Conservation (phyloP, 1,140 invertebrate genomes). For the Steinernema feltiae region DNA sequence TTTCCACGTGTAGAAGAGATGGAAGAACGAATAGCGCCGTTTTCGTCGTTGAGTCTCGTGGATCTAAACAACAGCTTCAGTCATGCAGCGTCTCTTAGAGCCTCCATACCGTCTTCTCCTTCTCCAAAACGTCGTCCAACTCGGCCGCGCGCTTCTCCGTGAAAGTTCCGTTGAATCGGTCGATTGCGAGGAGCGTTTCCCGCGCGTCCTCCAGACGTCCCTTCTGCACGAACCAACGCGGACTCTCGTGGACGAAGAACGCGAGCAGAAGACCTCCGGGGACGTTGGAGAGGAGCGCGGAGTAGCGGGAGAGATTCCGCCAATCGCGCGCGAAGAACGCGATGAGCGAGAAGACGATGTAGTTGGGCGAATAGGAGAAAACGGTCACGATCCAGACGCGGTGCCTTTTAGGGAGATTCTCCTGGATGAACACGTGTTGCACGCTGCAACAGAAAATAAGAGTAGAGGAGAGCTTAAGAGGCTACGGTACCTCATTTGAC, state of each 20-base stretch:
- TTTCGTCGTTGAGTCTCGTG: background rate
- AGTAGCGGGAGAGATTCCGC: background rate
- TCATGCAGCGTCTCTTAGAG: background rate
- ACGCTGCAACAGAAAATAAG: slow-evolving; percentile 26
- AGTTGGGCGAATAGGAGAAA: slow-evolving; percentile 29
- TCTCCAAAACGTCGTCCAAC: background rate
- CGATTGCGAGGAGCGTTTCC: background rate
- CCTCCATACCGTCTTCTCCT: background rate
- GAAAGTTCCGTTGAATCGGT: background rate
- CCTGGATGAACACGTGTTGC: slow-evolving; percentile 31
- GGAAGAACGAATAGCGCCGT: background rate
- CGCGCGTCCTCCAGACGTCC: background rate
- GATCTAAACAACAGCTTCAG: background rate
- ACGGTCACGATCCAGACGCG: slow-evolving; percentile 37
- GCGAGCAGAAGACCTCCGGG: background rate
- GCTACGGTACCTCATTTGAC: background rate
- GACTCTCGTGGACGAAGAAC: background rate
- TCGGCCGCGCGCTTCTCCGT: background rate
- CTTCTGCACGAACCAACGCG: slow-evolving; percentile 10
- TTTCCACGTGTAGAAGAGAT: slow-evolving; percentile 7
- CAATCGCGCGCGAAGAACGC: slow-evolving; percentile 12
- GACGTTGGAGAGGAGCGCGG: background rate
- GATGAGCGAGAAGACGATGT: slow-evolving; percentile 23
- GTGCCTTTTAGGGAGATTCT: slow-evolving; percentile 38
- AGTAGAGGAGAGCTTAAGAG: background rate